Evolutionary conservation across 2,888 invertebrate species (phyloP).

Genomic region (Mimumesa dahlbomi): DNA sequence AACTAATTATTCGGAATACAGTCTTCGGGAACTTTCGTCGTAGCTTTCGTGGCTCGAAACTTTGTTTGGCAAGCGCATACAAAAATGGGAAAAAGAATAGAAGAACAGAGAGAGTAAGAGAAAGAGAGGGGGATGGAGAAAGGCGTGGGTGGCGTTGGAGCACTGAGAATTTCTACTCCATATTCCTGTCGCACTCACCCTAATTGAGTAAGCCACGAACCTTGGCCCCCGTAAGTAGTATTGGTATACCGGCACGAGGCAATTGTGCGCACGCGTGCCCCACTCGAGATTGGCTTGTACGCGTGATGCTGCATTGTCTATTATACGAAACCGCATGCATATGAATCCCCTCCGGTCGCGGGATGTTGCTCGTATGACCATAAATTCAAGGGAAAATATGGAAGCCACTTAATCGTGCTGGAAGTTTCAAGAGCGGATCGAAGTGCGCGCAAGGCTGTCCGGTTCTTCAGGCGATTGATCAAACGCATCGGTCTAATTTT

Average conservation of each 20-base stretch:
- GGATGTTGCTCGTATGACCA: slow-evolving; percentile 11
- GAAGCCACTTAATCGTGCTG: slow-evolving; percentile 1
- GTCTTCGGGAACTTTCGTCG: no score
- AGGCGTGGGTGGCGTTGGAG: background rate
- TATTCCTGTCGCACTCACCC: slow-evolving; percentile 50
- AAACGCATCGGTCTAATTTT: no score
- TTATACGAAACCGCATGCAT: slow-evolving; percentile 16
- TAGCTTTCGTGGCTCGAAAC: no score
- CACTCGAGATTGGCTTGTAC: slow-evolving; percentile 8
- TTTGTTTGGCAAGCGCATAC: no score
- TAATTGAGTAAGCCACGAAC: slow-evolving; percentile 62
- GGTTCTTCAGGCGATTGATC: background rate
- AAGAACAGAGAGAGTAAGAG: no score
- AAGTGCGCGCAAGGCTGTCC: background rate
- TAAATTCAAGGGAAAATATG: slow-evolving; percentile 18
- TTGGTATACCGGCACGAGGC: slow-evolving; percentile 6
- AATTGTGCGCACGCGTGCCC: slow-evolving; percentile 13
- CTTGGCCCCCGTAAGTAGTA: slow-evolving; percentile 52
- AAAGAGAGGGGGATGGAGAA: no score
- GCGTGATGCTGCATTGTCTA: slow-evolving; percentile 33
- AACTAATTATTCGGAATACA: no score
- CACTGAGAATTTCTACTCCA: slow-evolving; percentile 9
- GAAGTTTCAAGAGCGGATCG: background rate
- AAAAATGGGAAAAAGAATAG: no score
- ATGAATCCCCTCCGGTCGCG: slow-evolving; percentile 6